phyloP scores from a whole-genome alignment of 1,140 invertebrate genomes.

The Drosophila virilis region DNA sequence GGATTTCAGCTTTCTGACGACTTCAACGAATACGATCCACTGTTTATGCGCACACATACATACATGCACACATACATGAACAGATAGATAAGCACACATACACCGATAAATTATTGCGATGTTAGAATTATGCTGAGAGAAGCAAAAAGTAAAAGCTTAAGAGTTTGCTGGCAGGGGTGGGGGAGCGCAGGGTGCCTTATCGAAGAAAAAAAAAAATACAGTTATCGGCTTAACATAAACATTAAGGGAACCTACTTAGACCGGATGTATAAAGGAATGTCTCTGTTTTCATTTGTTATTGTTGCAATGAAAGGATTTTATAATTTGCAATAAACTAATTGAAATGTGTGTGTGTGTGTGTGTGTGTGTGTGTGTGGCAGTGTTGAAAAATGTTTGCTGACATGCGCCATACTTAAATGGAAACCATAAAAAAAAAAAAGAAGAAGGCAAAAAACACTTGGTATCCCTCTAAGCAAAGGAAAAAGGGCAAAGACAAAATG shows the following conservation, averaged over 20 bases:
- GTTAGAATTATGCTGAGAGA: slow-evolving; percentile 1
- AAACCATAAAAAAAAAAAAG: slow-evolving; percentile 3
- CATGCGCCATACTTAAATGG: slow-evolving; percentile 13
- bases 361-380: slow-evolving; percentile 2
- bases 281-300: background rate
- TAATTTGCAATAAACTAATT: too few relatives aligned
- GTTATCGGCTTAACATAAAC: background rate
- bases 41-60: slow-evolving; percentile 1
- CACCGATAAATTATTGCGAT: slow-evolving; percentile 5
- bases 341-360: too few relatives aligned
- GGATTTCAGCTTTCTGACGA: background rate
- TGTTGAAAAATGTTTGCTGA: slow-evolving; percentile 11
- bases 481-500: slow-evolving; percentile 17
- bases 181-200: background rate
- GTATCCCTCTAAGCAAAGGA: slow-evolving; percentile 14
- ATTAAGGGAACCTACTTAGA: background rate
- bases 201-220: background rate
- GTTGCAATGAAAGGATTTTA: background rate
- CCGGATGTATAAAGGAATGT: background rate
- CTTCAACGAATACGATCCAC: background rate
- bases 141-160: background rate
- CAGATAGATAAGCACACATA: background rate
- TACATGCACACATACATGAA: background rate
- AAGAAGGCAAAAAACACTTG: slow-evolving; percentile 5
- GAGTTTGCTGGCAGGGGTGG: background rate